Percentiles rank a stretch among this genome's conserved stretches.
These are phyloP conservation scores for Puffinus mauretanicus DNA, from an alignment of 2,113 vertebrate genomes.

Conservation along the genomic window DNA sequence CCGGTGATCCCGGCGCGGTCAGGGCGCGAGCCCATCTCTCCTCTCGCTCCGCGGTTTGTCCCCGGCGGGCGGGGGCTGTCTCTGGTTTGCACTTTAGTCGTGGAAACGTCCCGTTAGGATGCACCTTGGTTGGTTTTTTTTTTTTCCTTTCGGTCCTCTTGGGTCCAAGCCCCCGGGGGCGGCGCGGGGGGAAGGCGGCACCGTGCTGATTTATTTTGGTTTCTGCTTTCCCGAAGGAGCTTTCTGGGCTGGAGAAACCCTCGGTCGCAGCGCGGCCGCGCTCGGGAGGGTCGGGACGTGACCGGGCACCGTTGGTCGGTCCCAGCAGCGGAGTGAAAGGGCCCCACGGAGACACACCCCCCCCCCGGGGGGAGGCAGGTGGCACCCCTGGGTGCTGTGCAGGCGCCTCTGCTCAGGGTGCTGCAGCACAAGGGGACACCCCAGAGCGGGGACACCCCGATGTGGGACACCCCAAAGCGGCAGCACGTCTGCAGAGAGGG, in stretches of 20 bases:
- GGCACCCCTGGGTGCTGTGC: neutral
- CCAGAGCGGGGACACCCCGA: neutral
- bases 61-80: neutral
- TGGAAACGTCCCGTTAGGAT: neutral
- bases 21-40: neutral
- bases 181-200: neutral
- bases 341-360: neutral
- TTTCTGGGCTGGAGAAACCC: neutral
- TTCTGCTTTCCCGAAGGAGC: neutral
- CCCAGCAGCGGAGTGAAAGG: too few species aligned
- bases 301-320: rapidly evolving
- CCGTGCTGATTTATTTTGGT: neutral
- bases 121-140: neutral
- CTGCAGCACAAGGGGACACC: neutral
- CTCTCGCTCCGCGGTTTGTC: neutral
- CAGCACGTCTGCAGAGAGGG: neutral
- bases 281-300: neutral
- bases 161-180: neutral
- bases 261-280: rapidly evolving
- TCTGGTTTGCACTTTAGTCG: slow-evolving; percentile 68
- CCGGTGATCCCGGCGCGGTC: neutral
- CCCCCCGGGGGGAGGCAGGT: too few species aligned
- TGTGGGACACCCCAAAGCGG: neutral
- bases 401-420: neutral
- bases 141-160: neutral